Evolutionary conservation across 2,888 invertebrate species (phyloP).

Genomic region (Melipona beecheii): DNA sequence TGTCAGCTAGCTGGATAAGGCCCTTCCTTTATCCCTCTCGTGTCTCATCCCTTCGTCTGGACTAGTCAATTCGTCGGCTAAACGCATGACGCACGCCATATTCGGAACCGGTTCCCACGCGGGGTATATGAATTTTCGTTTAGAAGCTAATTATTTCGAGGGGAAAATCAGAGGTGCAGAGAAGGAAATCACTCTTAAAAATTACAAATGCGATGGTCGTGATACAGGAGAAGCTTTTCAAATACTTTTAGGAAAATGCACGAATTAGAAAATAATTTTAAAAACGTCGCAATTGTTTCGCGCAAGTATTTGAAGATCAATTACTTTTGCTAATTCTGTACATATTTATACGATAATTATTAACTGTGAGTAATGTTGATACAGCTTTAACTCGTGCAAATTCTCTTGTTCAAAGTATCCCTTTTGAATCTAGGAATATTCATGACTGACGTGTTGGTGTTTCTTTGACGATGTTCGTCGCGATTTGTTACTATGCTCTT

Average conservation of each 20-base stretch:
- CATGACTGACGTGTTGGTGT: constrained; percentile 3
- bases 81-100: constrained; percentile 35
- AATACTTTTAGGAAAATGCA: background rate
- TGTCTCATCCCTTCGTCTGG: background rate
- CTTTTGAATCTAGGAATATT: background rate
- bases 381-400: background rate
- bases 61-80: constrained; percentile 44
- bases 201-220: fast-evolving
- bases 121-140: constrained; percentile 37
- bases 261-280: background rate
- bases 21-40: background rate
- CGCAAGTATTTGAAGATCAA: no score
- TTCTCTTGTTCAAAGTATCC: background rate
- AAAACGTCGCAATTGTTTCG: background rate
- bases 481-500: constrained; percentile 28
- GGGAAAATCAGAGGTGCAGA: background rate
- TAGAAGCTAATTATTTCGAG: constrained; percentile 13
- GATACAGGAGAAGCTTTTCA: background rate
- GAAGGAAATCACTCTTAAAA: background rate
- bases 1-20: constrained; percentile 39
- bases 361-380: no score
- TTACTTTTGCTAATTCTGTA: no score
- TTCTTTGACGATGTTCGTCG: background rate
- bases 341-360: no score
- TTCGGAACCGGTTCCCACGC: constrained; percentile 45